A percentile compares a stretch with the other conserved stretches of the same genome.
Conservation (phyloP, 2,113 vertebrate genomes). For the Pitta sordida region DNA sequence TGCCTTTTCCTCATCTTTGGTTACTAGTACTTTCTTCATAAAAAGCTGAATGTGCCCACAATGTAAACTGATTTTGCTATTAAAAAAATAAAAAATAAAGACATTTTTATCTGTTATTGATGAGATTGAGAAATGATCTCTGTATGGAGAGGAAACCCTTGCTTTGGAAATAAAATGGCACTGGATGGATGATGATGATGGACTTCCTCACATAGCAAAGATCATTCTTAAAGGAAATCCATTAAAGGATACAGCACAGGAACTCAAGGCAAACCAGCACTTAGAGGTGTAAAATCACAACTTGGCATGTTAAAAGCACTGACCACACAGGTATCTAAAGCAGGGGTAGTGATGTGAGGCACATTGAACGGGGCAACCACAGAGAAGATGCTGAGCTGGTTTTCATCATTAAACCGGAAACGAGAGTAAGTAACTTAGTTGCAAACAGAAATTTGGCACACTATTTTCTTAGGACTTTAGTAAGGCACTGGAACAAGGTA, state of each 20-base stretch:
- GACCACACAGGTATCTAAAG: neutral
- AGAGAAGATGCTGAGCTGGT: neutral
- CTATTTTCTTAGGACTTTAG: neutral
- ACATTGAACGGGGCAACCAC: neutral
- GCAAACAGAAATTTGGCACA: neutral
- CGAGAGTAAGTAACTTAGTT: neutral
- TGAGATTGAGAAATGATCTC: neutral
- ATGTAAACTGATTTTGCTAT: neutral
- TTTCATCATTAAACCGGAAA: neutral
- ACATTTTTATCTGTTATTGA: neutral
- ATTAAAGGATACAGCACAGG: neutral
- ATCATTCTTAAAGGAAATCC: neutral
- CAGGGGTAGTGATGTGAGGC: neutral
- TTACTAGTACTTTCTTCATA: neutral
- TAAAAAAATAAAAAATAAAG: fast-evolving
- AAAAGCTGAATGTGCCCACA: neutral
- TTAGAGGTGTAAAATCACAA: neutral
- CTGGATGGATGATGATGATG: neutral
- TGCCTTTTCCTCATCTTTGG: no score
- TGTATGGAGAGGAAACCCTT: neutral
- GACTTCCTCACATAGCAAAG: neutral
- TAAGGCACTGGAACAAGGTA: neutral
- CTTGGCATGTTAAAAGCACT: neutral
- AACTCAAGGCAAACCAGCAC: neutral
- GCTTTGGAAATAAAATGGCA: neutral